Base-by-base conservation (phyloP, 1,140 invertebrate species). In the Holcopasites calliopsidis region DNA sequence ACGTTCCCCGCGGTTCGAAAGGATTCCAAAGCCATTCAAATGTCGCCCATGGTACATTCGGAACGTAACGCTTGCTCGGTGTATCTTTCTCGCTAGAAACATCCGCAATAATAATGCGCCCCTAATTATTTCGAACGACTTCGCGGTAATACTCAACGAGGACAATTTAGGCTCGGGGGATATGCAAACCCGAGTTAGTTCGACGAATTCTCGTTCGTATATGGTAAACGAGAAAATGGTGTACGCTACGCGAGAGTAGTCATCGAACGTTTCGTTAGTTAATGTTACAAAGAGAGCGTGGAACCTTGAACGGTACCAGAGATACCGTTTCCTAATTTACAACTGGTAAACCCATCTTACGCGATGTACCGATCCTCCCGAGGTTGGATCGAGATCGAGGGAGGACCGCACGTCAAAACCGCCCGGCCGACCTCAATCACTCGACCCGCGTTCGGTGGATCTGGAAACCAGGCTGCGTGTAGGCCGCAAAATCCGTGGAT, bases 291-390 rank as follows among this genome's bases (percentile, higher is more conserved):
- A 16, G 23, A 44, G n/a, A 40, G 6, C 33, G 21, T 49, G 21
- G 33, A 35, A n/a, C 23, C 23, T n/a, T 28, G 21, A 68, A 42
- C 64, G 49, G 49, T 66, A 52, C 64, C 64, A 18, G 16, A 11
- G 4, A 26, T 42, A 68, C 35, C 35, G 35, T 68, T 68, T n/a
- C 26, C 33, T 54, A 31, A 52, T 54, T 66, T 66, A 66, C 33
- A 54, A 66, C 54, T 54, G n/a, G n/a, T n/a, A n/a, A n/a, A n/a
- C n/a, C n/a, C n/a, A n/a, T n/a, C n/a, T n/a, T n/a, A n/a, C n/a
- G n/a, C n/a, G n/a, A n/a, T n/a, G n/a, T n/a, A 44, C 52, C 42
- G 62, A 54, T 40, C 49, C 16, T 54, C 47, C 10, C 44, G 31
- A 44, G 2, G 18, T 26, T 61, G 21, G 16, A 50, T 60, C 31